Evolutionary conservation across 1,140 invertebrate genomes (phyloP).

Genomic region (Bombus confusus): DNA sequence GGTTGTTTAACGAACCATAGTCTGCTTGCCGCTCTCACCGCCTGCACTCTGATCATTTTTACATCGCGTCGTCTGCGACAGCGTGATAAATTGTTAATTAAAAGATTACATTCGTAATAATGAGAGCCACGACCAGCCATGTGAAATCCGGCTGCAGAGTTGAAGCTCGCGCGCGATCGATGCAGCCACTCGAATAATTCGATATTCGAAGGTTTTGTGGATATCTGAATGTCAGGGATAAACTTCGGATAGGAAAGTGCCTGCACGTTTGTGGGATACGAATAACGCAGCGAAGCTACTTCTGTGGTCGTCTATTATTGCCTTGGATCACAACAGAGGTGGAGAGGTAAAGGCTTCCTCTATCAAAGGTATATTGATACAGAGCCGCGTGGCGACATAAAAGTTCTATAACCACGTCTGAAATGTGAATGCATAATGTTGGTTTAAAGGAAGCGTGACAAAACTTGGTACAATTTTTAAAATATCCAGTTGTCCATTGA

Average conservation of each 20-base stretch:
- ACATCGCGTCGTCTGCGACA: not conserved
- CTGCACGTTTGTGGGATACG: not conserved
- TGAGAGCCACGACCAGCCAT: not conserved
- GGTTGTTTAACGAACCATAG: slow-evolving; percentile 44
- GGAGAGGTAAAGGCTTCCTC: not conserved
- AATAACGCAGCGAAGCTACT: not conserved
- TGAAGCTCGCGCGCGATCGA: not conserved
- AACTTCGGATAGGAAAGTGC: not conserved
- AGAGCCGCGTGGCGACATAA: too few relatives aligned
- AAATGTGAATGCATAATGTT: not conserved
- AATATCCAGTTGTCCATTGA: not conserved
- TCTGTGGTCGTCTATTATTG: not conserved
- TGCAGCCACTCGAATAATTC: not conserved
- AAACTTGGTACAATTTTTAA: not conserved
- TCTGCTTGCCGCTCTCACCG: not conserved
- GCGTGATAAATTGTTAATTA: slow-evolving; percentile 32
- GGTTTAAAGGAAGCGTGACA: too few relatives aligned
- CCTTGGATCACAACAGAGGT: not conserved
- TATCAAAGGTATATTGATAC: not conserved
- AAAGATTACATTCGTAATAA: slow-evolving; percentile 22
- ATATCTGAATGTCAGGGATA: not conserved
- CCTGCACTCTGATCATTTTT: slow-evolving; percentile 10
- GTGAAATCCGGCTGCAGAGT: not conserved
- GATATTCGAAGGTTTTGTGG: not conserved
- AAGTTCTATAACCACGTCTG: not conserved